These are phyloP conservation scores for Thunnus thynnus DNA, from an alignment of 2,113 vertebrate genomes.

Conservation along the genomic window DNA sequence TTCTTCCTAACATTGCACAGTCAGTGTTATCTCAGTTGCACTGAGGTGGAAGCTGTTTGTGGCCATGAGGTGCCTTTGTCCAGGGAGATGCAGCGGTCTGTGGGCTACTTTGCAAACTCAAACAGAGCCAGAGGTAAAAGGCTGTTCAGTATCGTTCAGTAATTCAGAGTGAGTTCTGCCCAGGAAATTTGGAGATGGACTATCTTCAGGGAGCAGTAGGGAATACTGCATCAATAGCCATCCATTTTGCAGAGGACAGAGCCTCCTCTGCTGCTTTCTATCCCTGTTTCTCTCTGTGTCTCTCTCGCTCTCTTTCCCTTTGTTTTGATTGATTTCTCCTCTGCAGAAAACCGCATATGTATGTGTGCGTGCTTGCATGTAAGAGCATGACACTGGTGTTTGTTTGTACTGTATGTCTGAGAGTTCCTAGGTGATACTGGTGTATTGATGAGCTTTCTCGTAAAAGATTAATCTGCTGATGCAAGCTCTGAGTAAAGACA, in stretches of 20 bases:
- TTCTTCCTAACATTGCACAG: constrained; percentile 5
- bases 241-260: constrained; percentile 7
- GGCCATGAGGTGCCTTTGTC: constrained; percentile 11
- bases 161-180: constrained; percentile 39
- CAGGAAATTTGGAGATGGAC: constrained; percentile 28
- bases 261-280: not conserved
- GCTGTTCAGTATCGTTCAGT: constrained; percentile 13
- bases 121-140: constrained; percentile 22
- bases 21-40: not conserved
- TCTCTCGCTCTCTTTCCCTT: not conserved
- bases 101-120: constrained; percentile 3
- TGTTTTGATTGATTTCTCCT: constrained; percentile 15
- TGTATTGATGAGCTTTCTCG: constrained; percentile 53
- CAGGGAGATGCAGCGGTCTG: constrained; percentile 26
- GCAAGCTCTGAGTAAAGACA: constrained; percentile 26
- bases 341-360: not conserved
- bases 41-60: constrained; percentile 12
- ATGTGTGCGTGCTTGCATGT: not conserved
- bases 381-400: not conserved
- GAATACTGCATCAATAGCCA: constrained; percentile 12
- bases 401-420: constrained; percentile 28
- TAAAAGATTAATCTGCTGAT: constrained; percentile 65
- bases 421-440: not conserved
- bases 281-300: not conserved
- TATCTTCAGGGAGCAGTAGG: constrained; percentile 25